Evolutionary conservation across 2,888 invertebrate species (phyloP).

Genomic region (Pristionchus japonicus): DNA sequence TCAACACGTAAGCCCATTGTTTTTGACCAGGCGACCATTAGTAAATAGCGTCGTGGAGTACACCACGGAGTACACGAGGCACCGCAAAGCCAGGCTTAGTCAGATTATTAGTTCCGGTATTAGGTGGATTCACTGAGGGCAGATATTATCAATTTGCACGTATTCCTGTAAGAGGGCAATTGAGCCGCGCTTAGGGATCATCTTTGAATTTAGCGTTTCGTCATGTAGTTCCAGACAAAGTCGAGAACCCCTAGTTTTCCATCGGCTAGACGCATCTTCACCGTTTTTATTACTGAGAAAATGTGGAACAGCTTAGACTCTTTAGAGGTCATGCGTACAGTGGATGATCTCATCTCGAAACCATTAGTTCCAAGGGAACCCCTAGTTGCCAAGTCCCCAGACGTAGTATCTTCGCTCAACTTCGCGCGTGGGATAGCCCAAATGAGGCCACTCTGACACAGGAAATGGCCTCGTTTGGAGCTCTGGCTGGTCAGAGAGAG

Average conservation of each 20-base stretch:
- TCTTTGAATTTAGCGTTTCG: neutral
- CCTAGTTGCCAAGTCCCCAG: neutral
- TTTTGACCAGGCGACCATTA: constrained; percentile 5
- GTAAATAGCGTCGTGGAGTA: neutral
- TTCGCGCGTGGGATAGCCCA: neutral
- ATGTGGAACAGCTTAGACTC: neutral
- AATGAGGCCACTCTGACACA: neutral
- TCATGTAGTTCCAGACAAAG: no score
- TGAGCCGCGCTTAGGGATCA: neutral
- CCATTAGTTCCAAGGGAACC: neutral
- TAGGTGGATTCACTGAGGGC: neutral
- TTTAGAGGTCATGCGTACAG: no score
- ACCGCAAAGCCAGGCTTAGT: neutral
- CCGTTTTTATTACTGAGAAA: no score
- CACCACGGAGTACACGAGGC: neutral
- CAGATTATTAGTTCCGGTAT: neutral
- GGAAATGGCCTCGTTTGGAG: neutral
- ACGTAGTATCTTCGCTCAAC: no score
- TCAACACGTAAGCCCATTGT: constrained; percentile 38
- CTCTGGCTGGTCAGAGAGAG: no score
- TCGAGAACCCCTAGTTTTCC: no score
- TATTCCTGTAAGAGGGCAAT: neutral
- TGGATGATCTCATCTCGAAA: no score
- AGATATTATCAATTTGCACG: neutral
- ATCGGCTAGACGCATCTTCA: no score